These are phyloP conservation scores for Cylloceria caligata DNA, from an alignment of 2,888 invertebrate genomes.

Conservation along the genomic window DNA sequence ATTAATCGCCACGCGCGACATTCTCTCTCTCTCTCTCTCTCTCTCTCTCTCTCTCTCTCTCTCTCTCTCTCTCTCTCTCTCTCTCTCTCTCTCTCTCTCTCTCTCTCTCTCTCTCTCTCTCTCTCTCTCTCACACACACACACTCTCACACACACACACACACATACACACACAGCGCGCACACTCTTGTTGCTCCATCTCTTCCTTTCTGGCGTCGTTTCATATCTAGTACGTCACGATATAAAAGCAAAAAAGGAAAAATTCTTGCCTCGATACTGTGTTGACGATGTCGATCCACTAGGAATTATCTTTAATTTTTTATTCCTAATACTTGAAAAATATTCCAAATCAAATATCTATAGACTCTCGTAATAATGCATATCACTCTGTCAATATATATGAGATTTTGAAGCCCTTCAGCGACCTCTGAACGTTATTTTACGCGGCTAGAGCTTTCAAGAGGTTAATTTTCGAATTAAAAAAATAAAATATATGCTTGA, in stretches of 20 bases:
- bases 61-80: no score
- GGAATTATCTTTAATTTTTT: conserved; percentile 1
- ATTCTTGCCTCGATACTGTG: neutral
- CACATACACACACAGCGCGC: no score
- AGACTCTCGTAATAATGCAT: no score
- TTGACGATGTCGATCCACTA: conserved; percentile 22
- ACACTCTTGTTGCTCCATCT: no score
- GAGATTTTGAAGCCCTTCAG: no score
- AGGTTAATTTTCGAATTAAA: neutral
- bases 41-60: neutral
- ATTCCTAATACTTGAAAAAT: neutral
- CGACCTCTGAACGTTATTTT: no score
- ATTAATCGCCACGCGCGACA: conserved; percentile 60
- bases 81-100: conserved; percentile 22
- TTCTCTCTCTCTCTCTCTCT: conserved; percentile 21
- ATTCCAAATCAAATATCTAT: neutral
- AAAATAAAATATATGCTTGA: neutral
- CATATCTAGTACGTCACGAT: conserved; percentile 18
- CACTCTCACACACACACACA: no score
- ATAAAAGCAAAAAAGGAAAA: conserved; percentile 13
- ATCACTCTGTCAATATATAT: no score
- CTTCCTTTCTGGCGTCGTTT: conserved; percentile 27
- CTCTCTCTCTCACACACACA: no score
- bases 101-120: conserved; percentile 28
- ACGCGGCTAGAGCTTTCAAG: no score